These are phyloP conservation scores for Cyclina sinensis DNA, from an alignment of 1,140 invertebrate species.

Conservation along the genomic window DNA sequence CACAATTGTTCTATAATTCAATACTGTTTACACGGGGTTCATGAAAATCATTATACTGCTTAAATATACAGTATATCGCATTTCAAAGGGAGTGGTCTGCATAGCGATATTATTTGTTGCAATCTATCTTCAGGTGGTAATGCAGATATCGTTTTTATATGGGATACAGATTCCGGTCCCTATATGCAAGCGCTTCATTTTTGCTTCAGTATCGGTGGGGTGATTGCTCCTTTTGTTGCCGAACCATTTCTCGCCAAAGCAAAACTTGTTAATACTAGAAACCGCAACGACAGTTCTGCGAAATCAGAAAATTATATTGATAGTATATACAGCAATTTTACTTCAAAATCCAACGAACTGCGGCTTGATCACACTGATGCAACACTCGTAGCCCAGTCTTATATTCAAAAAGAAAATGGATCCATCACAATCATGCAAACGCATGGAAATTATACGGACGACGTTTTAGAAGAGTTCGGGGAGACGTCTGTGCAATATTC, in stretches of 20 bases:
- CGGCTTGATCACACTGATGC: neutral
- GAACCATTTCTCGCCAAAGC: constrained; percentile 73
- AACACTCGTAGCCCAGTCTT: too few relatives aligned
- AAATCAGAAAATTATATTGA: neutral
- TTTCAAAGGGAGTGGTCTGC: too few relatives aligned
- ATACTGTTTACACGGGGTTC: too few relatives aligned
- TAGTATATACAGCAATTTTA: too few relatives aligned
- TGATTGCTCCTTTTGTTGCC: constrained; percentile 74
- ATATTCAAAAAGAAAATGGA: neutral
- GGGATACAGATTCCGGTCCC: constrained; percentile 69
- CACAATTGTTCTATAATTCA: too few relatives aligned
- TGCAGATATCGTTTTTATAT: constrained; percentile 73
- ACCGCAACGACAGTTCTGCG: neutral
- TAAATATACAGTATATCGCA: too few relatives aligned
- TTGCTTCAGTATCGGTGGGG: constrained; percentile 75
- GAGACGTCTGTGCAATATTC: constrained; percentile 63
- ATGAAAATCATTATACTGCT: too few relatives aligned
- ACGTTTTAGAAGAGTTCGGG: neutral
- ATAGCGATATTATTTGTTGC: too few relatives aligned
- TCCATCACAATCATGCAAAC: neutral
- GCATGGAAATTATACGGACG: neutral
- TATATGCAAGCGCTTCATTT: constrained; percentile 79
- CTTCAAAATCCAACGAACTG: too few relatives aligned
- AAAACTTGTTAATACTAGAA: neutral
- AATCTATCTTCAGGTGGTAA: constrained; percentile 73